phyloP scores from a whole-genome alignment of 2,888 invertebrate genomes.

The Mamestra brassicae region DNA sequence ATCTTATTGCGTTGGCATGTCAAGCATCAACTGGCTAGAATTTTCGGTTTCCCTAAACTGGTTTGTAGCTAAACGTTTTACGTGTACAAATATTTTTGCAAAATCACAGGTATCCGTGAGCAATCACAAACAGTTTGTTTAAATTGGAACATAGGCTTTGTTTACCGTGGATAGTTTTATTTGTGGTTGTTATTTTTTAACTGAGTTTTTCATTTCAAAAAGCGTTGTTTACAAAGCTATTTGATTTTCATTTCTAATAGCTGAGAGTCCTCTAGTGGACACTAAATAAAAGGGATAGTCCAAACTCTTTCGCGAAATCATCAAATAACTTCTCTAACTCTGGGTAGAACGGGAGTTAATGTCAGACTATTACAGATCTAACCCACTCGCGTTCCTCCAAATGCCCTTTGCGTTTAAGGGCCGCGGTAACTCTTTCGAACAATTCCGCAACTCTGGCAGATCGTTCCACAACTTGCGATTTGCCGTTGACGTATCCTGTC shows the following conservation, averaged over 20 bases:
- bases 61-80: neutral
- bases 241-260: too few species aligned
- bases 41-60: neutral
- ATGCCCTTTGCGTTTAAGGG: too few species aligned
- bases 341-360: too few species aligned
- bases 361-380: too few species aligned
- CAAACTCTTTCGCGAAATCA: neutral
- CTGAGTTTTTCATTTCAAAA: neutral
- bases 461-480: too few species aligned
- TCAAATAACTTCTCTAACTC: too few species aligned
- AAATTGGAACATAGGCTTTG: neutral
- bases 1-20: neutral
- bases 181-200: neutral
- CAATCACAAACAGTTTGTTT: constrained; percentile 6
- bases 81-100: neutral
- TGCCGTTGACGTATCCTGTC: too few species aligned
- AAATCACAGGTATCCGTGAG: neutral
- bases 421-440: too few species aligned
- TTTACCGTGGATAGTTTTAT: neutral
- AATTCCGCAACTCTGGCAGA: too few species aligned
- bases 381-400: too few species aligned
- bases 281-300: neutral
- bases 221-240: neutral
- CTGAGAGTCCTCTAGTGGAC: neutral
- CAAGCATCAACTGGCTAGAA: neutral